A percentile compares a stretch with the other conserved stretches of the same genome.
Evolutionary conservation across 2,888 invertebrate species (phyloP).

Genomic region (Crioceris asparagi): DNA sequence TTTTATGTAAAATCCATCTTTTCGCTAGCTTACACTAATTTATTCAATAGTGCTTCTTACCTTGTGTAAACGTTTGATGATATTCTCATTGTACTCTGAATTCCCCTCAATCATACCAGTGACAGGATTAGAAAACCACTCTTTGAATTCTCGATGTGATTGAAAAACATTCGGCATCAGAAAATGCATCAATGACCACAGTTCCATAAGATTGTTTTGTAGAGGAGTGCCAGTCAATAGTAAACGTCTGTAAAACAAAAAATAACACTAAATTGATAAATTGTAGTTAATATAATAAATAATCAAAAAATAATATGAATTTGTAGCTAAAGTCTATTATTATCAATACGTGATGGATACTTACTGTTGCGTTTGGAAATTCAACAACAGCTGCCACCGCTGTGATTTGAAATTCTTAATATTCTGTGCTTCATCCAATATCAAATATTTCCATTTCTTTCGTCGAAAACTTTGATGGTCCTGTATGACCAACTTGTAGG

Average conservation of each 20-base stretch:
- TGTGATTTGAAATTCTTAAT: conserved; percentile 99
- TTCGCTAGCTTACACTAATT: neutral
- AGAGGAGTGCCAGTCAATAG: conserved; percentile 90
- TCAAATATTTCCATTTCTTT: conserved; percentile 97
- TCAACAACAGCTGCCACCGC: conserved; percentile 92
- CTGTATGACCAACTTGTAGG: conserved; percentile 95
- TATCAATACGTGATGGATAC: conserved; percentile 18
- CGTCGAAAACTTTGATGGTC: conserved; percentile 96
- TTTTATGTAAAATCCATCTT: conserved; percentile 1
- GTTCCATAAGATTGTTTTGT: conserved; percentile 92
- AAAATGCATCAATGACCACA: conserved; percentile 98
- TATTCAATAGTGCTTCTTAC: no score
- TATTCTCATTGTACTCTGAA: conserved; percentile 80
- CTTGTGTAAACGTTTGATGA: conserved; percentile 84
- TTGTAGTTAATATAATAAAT: neutral
- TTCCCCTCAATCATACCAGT: conserved; percentile 93
- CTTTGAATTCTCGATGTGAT: conserved; percentile 91
- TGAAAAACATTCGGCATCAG: conserved; percentile 96
- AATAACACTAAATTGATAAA: neutral
- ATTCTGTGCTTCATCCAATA: conserved; percentile 97
- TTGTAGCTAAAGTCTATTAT: neutral
- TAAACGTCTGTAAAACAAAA: conserved; percentile 54
- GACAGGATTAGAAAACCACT: conserved; percentile 97
- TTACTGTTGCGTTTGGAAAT: conserved; percentile 85
- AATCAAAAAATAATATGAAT: neutral